Evolutionary conservation across 2,888 invertebrate genomes (phyloP).

Genomic region (Erebia epiphron): DNA sequence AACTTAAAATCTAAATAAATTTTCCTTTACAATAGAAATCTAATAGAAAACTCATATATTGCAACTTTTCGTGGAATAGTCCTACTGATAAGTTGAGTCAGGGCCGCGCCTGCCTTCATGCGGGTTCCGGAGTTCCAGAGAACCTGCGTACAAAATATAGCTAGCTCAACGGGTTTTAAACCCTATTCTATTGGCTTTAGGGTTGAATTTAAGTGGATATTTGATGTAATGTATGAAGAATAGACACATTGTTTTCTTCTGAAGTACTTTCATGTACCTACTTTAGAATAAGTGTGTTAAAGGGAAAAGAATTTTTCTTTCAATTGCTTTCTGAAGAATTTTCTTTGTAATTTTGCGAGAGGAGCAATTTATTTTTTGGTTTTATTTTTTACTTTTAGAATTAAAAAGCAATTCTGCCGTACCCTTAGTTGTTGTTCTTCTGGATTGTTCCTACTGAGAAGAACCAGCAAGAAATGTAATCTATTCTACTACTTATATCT

Average conservation of each 20-base stretch:
- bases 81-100: slow-evolving; percentile 59
- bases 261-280: slow-evolving; percentile 16
- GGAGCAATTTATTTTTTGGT: too few species aligned
- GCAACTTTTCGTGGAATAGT: slow-evolving; percentile 42
- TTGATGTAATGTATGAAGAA: slow-evolving; percentile 25
- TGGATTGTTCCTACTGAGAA: too few species aligned
- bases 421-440: too few species aligned
- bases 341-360: neutral
- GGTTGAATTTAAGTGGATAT: neutral
- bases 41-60: slow-evolving; percentile 7
- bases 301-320: neutral
- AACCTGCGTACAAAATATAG: slow-evolving; percentile 38
- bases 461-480: too few species aligned
- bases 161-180: neutral
- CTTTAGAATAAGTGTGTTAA: slow-evolving; percentile 14
- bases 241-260: slow-evolving; percentile 25
- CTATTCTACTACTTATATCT: too few species aligned
- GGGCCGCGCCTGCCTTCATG: slow-evolving; percentile 58
- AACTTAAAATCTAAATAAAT: too few species aligned
- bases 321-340: neutral
- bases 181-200: neutral
- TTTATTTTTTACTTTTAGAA: too few species aligned
- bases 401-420: too few species aligned
- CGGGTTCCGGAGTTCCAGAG: slow-evolving; percentile 67
- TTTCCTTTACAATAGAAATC: neutral